phyloP scores from a whole-genome alignment of 2,888 invertebrate genomes.

The Agrotis clavis region DNA sequence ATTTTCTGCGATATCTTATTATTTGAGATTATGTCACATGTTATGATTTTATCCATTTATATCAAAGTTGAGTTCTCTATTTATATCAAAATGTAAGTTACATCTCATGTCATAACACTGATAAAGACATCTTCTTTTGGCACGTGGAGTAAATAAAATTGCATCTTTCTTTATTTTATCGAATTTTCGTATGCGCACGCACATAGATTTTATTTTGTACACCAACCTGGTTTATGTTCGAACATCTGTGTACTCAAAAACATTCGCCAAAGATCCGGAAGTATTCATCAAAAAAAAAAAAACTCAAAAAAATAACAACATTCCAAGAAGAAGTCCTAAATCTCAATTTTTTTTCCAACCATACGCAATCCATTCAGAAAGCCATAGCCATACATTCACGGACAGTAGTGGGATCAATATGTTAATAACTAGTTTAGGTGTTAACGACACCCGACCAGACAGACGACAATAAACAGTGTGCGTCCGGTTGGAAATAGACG shows the following conservation, averaged over 20 bases:
- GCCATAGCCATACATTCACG: conserved; percentile 43
- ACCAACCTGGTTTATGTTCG: not conserved
- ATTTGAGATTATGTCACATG: conserved; percentile 19
- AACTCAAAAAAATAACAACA: not conserved
- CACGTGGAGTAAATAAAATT: conserved; percentile 7
- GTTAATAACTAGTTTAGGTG: conserved; percentile 82
- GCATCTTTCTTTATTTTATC: conserved; percentile 11
- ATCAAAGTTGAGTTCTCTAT: not conserved
- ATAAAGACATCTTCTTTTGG: conserved; percentile 3
- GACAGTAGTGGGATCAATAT: conserved; percentile 75
- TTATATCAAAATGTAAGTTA: conserved; percentile 21
- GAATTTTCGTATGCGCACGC: too few relatives aligned
- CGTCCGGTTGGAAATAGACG: conserved; percentile 90
- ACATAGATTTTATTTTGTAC: too few relatives aligned
- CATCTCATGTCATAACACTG: not conserved
- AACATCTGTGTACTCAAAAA: not conserved
- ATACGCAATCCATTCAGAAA: conserved; percentile 47
- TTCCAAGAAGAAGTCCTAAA: not conserved
- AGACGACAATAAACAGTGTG: conserved; percentile 86
- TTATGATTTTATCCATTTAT: not conserved
- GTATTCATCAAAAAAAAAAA: not conserved
- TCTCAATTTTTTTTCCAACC: conserved; percentile 38
- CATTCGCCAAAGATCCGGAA: not conserved
- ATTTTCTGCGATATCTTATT: not conserved
- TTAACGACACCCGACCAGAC: conserved; percentile 84